Base-by-base conservation (phyloP, 2,113 vertebrate species). In the Scopus umbretta region DNA sequence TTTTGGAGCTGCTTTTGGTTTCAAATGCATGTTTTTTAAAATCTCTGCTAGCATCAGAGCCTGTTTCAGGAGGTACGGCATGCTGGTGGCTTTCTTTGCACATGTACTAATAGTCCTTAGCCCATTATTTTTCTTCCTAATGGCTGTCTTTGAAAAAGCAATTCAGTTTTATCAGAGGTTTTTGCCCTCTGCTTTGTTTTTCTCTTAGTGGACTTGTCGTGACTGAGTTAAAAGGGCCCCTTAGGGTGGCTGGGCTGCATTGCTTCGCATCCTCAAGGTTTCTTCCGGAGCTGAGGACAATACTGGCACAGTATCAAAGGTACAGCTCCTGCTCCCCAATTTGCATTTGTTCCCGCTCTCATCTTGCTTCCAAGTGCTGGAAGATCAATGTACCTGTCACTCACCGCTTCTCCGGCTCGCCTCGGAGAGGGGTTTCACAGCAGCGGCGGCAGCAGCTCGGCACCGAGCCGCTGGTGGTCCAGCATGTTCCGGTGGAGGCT, bases 401-500 rank as follows among this genome's bases (percentile, higher is more conserved):
- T 95, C 67, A 40, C 40, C 2, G 26, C 67, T 82, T 75, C 56
- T 53, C 7, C 5, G 0, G 11, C 61, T 63, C 0, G 4, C 26
- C 36, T 86, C 8, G 0, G 1, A 5, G 36, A 3, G 4, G 40
- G 45, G 7, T 82, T 79, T 40, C 71, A 25, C 2, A 23, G 26
- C 71, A 7, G 32, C 6, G 2, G 9, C 9, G 5, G 42, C 30
- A 40, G 36, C 56, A 21, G 80, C 53, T 73, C 0, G 0, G 47
- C 14, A 1, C 11, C 2, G 23, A 78, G 43, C 26, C 3, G 21
- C 53, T 0, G 13, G 26, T 2, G 13, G 27, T 30, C 19, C 56
- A 16, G 40, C 6, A 3, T 61, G 25, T 16, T 45, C 38, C 0
- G 0, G 2, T 4, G 7, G 29, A 63, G 38, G 14, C 17, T n/a